A percentile compares a stretch with the other conserved stretches of the same genome.
Conservation (phyloP, 2,113 vertebrate genomes). For the Thomomys bottae region DNA sequence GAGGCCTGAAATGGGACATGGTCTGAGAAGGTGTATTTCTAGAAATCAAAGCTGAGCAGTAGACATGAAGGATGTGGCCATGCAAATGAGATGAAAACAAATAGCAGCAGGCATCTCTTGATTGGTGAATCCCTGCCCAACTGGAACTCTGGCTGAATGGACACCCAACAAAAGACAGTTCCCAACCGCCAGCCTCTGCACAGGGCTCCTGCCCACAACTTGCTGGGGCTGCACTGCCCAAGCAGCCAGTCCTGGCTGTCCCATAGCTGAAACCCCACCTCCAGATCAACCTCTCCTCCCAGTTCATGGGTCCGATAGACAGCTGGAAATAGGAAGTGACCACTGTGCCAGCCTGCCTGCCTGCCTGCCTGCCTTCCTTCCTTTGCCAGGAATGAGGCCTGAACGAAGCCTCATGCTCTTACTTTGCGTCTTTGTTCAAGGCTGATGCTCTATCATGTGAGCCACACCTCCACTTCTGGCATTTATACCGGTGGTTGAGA, state of each 20-base stretch:
- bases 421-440: no score
- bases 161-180: neutral
- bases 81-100: neutral
- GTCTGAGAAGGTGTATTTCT: neutral
- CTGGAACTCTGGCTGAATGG: neutral
- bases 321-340: constrained; percentile 4
- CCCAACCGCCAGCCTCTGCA: no score
- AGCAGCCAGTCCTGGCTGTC: neutral
- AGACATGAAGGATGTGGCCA: no score
- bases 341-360: neutral
- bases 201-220: no score
- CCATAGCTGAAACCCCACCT: neutral
- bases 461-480: no score
- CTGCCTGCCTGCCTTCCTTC: neutral
- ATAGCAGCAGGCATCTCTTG: neutral
- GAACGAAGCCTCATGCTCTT: no score
- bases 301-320: neutral
- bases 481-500: no score
- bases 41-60: neutral
- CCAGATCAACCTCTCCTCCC: neutral
- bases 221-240: neutral
- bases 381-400: neutral
- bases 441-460: no score
- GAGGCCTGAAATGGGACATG: neutral
- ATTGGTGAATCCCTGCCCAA: constrained; percentile 30